Conservation (phyloP, 2,888 invertebrate species). For the Pimpla rufipes region DNA sequence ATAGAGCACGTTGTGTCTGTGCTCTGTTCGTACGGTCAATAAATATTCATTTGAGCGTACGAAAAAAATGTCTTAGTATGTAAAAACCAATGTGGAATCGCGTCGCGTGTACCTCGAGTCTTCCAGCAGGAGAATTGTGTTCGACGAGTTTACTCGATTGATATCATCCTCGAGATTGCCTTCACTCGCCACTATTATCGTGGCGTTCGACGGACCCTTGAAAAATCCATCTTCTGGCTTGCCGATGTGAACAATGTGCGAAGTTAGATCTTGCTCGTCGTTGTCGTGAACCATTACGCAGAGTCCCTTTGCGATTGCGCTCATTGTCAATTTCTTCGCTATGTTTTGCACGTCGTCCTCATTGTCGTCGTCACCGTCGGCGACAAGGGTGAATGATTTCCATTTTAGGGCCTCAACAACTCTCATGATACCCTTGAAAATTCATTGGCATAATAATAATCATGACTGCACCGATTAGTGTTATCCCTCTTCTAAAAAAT, state of each 20-base stretch:
- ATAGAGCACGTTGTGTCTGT: not conserved
- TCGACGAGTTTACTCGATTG: slow-evolving; percentile 74
- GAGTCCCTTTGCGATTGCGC: slow-evolving; percentile 77
- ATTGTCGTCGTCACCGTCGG: slow-evolving; percentile 75
- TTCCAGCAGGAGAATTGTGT: slow-evolving; percentile 79
- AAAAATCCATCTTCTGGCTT: slow-evolving; percentile 77
- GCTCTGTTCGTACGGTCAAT: not conserved
- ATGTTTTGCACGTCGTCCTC: slow-evolving; percentile 81
- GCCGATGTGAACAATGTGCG: slow-evolving; percentile 80
- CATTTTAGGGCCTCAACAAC: slow-evolving; percentile 80
- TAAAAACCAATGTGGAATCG: not conserved
- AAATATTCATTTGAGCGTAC: not conserved
- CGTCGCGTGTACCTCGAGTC: slow-evolving; percentile 81
- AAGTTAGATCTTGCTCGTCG: slow-evolving; percentile 78
- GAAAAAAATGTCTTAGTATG: not conserved
- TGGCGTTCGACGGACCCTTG: slow-evolving; percentile 74
- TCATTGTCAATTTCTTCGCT: slow-evolving; percentile 80
- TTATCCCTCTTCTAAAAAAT: too few species aligned
- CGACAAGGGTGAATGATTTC: slow-evolving; percentile 81
- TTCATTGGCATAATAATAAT: not conserved
- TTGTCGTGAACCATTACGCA: slow-evolving; percentile 80
- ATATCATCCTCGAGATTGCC: slow-evolving; percentile 77
- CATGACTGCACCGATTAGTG: too few species aligned
- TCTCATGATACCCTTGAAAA: slow-evolving; percentile 78
- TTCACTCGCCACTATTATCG: slow-evolving; percentile 80